These are phyloP conservation scores for Lepidiolamprologus cunningtoni DNA, from an alignment of 2,113 vertebrate genomes.

Conservation along the genomic window DNA sequence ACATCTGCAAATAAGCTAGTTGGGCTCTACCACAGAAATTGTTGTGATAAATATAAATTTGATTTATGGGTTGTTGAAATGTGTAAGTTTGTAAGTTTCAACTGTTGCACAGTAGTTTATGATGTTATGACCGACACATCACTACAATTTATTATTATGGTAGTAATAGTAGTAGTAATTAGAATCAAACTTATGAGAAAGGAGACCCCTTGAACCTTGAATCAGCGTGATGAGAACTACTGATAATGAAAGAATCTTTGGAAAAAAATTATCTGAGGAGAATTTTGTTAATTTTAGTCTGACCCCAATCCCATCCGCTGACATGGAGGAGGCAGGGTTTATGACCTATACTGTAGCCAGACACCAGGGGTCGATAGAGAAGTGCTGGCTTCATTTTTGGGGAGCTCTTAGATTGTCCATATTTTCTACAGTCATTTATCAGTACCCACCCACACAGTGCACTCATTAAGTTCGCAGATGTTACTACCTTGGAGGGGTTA, in stretches of 20 bases:
- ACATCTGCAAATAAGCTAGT: neutral
- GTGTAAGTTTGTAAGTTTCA: neutral
- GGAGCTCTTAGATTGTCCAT: neutral
- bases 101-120: neutral
- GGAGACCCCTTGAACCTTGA: neutral
- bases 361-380: neutral
- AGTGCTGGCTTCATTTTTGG: neutral
- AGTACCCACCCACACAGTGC: neutral
- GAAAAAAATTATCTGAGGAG: neutral
- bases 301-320: neutral
- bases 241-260: neutral
- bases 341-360: neutral
- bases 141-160: neutral
- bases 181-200: neutral
- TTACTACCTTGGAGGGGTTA: neutral
- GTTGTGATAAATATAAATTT: neutral
- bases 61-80: neutral
- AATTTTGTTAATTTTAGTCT: neutral
- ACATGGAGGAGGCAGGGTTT: neutral
- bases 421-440: neutral
- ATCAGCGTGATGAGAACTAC: neutral
- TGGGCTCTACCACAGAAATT: neutral
- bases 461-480: neutral
- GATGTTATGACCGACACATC: neutral
- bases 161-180: neutral